Conservation (phyloP, 1,140 invertebrate species). For the Delia radicum region DNA sequence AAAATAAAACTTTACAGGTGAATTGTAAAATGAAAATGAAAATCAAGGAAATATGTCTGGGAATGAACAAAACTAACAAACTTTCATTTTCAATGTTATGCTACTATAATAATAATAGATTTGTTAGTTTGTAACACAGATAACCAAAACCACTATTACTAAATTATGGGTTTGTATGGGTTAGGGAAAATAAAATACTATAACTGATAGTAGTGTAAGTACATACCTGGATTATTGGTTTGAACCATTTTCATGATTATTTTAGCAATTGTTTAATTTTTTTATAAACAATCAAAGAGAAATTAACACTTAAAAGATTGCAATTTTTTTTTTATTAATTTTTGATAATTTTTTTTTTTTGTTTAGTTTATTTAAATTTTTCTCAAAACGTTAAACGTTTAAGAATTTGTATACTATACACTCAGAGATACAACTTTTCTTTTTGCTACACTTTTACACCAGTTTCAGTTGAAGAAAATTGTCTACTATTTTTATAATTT, state of each 20-base stretch:
- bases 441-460: too few relatives aligned
- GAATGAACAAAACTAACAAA: not conserved
- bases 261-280: not conserved
- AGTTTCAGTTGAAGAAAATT: too few relatives aligned
- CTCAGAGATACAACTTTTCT: not conserved
- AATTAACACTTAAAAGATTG: not conserved
- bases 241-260: slow-evolving; percentile 21
- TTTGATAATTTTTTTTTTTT: too few relatives aligned
- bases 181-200: not conserved
- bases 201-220: too few relatives aligned
- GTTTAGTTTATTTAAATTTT: not conserved
- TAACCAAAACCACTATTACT: not conserved
- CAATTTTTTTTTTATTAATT: not conserved
- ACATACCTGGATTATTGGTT: slow-evolving; percentile 18
- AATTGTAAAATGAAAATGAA: not conserved
- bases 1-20: not conserved
- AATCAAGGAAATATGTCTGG: not conserved
- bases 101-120: not conserved
- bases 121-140: not conserved
- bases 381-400: not conserved
- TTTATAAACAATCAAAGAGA: not conserved
- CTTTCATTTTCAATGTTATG: not conserved
- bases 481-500: too few relatives aligned
- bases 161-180: too few relatives aligned
- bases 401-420: not conserved